A percentile compares a stretch with the other conserved stretches of the same genome.
Conservation (phyloP, 2,888 invertebrate species). For the Geophilus truncorum region DNA sequence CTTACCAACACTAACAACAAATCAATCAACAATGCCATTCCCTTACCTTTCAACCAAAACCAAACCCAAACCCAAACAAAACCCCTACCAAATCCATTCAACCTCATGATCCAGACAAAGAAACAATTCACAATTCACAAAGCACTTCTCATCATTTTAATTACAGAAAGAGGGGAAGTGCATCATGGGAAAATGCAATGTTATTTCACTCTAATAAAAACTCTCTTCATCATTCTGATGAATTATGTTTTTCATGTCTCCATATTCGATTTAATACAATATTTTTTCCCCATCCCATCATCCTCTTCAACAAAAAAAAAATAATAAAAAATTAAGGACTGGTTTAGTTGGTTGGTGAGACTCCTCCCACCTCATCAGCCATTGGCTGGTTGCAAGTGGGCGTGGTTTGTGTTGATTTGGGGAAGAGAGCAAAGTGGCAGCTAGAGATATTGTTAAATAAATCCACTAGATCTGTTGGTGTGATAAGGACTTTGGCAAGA, state of each 20-base stretch:
- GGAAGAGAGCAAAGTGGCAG: neutral
- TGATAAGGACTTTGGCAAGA: no score
- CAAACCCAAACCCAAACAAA: neutral
- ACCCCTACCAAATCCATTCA: neutral
- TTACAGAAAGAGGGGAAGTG: neutral
- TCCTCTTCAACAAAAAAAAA: neutral
- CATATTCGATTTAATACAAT: neutral
- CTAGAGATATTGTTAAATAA: neutral
- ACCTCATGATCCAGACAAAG: neutral
- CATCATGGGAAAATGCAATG: neutral
- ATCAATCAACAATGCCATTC: no score
- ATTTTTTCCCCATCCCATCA: neutral
- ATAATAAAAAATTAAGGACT: neutral
- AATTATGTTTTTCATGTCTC: neutral
- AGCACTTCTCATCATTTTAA: neutral
- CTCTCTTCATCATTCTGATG: neutral
- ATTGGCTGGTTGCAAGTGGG: neutral
- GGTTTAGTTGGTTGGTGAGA: neutral
- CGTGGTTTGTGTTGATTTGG: neutral
- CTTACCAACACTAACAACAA: no score
- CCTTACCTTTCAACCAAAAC: no score
- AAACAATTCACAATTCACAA: neutral
- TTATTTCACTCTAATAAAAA: neutral
- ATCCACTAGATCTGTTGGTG: no score
- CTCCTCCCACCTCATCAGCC: neutral